Conservation (phyloP, 1,140 invertebrate genomes). For the Temnothorax curvispinosus region DNA sequence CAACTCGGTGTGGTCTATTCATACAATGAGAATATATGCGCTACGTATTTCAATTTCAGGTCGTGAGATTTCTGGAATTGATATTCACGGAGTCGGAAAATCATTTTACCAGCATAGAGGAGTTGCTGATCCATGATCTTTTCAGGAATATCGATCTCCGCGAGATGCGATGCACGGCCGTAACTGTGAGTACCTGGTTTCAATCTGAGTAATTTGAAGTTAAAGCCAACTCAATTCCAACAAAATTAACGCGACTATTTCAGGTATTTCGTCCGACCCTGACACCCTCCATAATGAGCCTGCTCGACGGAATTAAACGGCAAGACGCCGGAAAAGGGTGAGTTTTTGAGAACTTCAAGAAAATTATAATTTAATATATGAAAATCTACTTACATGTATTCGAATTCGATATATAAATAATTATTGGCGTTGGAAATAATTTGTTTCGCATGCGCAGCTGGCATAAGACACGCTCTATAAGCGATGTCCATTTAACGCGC, state of each 20-base stretch:
- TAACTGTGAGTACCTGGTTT: conserved; percentile 83
- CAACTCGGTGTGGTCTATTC: background rate
- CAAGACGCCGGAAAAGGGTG: conserved; percentile 82
- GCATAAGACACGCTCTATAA: conserved; percentile 77
- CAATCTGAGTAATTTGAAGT: conserved; percentile 16
- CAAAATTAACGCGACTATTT: conserved; percentile 49
- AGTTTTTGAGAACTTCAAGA: background rate
- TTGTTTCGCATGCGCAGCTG: conserved; percentile 80
- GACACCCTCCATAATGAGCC: conserved; percentile 81
- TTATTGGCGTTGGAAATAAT: conserved; percentile 61
- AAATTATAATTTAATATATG: background rate
- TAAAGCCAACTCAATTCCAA: conserved; percentile 1
- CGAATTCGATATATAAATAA: background rate
- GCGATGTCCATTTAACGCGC: conserved; percentile 70
- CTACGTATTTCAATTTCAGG: conserved; percentile 83
- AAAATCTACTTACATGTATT: background rate
- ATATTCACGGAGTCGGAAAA: conserved; percentile 91
- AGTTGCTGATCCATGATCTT: conserved; percentile 92
- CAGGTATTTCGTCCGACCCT: conserved; percentile 85
- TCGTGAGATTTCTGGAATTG: conserved; percentile 92
- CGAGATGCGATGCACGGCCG: conserved; percentile 90
- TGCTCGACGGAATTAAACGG: conserved; percentile 83
- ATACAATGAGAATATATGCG: conserved; percentile 15
- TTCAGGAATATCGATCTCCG: conserved; percentile 95
- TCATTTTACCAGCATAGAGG: conserved; percentile 90